Percentiles rank a stretch among this genome's conserved stretches.
Conservation (phyloP, 2,888 invertebrate species). For the Stenolophus ochropezus region DNA sequence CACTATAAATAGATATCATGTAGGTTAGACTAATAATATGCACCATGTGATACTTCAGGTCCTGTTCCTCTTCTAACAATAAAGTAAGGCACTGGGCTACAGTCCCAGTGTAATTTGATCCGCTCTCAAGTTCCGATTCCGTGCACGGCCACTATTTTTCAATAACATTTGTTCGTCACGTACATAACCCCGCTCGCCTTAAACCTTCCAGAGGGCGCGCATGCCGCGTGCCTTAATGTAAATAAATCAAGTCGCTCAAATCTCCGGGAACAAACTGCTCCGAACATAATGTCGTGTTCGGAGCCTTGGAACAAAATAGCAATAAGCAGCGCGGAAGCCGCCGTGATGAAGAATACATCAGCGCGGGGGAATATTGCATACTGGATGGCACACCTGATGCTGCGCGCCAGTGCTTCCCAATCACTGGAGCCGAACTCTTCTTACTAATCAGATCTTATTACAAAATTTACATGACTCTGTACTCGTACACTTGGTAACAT, state of each 20-base stretch:
- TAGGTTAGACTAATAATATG: too few species aligned
- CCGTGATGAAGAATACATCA: constrained; percentile 47
- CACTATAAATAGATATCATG: too few species aligned
- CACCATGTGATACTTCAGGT: too few species aligned
- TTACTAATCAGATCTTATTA: neutral
- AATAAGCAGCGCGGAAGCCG: constrained; percentile 33
- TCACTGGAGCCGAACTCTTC: neutral
- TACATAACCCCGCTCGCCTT: neutral
- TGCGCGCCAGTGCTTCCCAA: constrained; percentile 13
- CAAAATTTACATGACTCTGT: neutral
- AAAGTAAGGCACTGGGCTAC: too few species aligned
- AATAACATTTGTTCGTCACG: neutral
- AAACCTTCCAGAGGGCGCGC: neutral
- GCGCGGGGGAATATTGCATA: constrained; percentile 47
- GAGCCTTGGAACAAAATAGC: constrained; percentile 46
- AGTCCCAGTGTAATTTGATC: too few species aligned
- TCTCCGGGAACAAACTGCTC: constrained; percentile 36
- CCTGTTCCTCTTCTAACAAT: too few species aligned
- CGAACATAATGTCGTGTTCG: constrained; percentile 49
- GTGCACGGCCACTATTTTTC: neutral
- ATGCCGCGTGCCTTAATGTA: constrained; percentile 29
- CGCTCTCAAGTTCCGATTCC: neutral
- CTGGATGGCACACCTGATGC: constrained; percentile 58
- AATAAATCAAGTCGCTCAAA: constrained; percentile 42
- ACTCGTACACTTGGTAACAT: too few species aligned